Evolutionary conservation across 1,140 invertebrate genomes (phyloP), one percentile per base, ranked within the genome.

Genomic region (Trichogramma pretiosum): DNA sequence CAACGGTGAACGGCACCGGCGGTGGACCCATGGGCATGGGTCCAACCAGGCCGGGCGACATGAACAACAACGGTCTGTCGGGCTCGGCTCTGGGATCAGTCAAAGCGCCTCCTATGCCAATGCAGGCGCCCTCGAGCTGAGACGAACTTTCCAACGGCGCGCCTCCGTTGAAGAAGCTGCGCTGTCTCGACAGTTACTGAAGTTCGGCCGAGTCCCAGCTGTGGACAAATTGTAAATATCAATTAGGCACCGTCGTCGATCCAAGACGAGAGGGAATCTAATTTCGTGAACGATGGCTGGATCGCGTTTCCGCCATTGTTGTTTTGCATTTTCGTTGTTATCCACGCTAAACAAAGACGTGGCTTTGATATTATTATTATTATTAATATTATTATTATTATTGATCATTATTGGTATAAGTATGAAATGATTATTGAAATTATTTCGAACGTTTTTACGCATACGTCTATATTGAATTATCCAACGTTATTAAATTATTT

Each of bases 61-160:
- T 72, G 68, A 72, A 72, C 56, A 72, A 72, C 53, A 72, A 72
- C 40, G 70, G 70, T 10, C 53, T 72, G 2, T 70, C 70, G 16
- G 70, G 67, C 9, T 65, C 68, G 3, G 49, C 66, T 7, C 57
- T 72, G n/a, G 70, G 67, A 5, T 54, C 65, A 9, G 67, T 72
- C 8, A 72, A 71, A 57, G 61, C 67, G 21, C 57, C 67, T 2
- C 67, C 68, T 28, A 68, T 72, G 64, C 61, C 68, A 43, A 70
- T 72, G 67, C 64, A 68, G 24, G 67, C 70, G 10, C 67, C 68
- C 44, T 68, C 67, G 50, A 72, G 70, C 68, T 72, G 70, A 71
- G 67, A 71, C 61, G 67, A 68, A 62, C 64, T 60, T n/a, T n/a
- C n/a, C n/a, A n/a, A n/a, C 43, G 63, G 60, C 41, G 57, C 59